These are phyloP conservation scores for Lasioglossum villosulum DNA, from an alignment of 2,888 invertebrate species.

Conservation along the genomic window DNA sequence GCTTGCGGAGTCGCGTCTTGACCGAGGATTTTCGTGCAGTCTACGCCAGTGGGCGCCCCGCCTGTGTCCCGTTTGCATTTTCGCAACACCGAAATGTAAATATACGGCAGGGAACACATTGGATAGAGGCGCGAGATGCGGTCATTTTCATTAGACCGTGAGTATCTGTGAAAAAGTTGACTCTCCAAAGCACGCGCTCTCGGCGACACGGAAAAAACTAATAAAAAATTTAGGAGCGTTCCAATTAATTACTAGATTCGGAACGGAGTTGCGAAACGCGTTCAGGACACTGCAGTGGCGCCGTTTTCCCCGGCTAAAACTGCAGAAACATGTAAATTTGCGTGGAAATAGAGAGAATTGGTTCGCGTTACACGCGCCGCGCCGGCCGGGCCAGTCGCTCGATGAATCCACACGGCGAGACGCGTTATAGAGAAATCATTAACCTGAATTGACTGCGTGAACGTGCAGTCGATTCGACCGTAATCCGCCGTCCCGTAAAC, in stretches of 20 bases:
- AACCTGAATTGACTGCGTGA: constrained; percentile 56
- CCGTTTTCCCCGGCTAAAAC: background rate
- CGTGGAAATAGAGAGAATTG: constrained; percentile 38
- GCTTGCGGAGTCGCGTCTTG: background rate
- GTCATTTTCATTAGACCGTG: constrained; percentile 43
- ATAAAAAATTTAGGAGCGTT: background rate
- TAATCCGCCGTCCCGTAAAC: constrained; percentile 55
- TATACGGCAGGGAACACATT: background rate
- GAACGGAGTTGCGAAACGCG: background rate
- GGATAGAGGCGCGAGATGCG: constrained; percentile 20
- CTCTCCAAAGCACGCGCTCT: background rate
- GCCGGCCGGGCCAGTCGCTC: constrained; percentile 9
- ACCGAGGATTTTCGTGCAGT: background rate
- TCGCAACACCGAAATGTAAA: constrained; percentile 42
- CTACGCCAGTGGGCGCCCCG: constrained; percentile 44
- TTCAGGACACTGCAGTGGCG: background rate
- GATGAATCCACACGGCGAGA: constrained; percentile 25
- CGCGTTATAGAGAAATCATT: constrained; percentile 58
- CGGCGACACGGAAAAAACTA: background rate
- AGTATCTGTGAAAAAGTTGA: background rate
- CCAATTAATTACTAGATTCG: background rate
- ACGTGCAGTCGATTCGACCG: constrained; percentile 54
- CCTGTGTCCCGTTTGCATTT: constrained; percentile 23
- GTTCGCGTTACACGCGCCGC: constrained; percentile 25
- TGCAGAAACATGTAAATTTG: constrained; percentile 30